A percentile compares a stretch with the other conserved stretches of the same genome.
Evolutionary conservation across 2,113 vertebrate genomes (phyloP).

Genomic region (Prionailurus bengalensis): DNA sequence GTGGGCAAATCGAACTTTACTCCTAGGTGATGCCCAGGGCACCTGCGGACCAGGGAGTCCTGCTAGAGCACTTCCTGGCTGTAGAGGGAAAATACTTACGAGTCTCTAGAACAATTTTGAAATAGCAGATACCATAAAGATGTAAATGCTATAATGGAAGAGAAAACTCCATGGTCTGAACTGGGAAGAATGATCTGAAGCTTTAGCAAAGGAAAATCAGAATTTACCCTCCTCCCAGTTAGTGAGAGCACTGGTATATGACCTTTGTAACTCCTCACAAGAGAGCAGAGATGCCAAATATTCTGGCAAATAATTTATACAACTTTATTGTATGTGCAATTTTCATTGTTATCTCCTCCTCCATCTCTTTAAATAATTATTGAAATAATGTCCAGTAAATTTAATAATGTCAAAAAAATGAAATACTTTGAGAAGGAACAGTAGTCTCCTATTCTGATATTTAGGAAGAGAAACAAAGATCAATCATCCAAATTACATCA

Average conservation of each 20-base stretch:
- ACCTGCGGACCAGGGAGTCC: conserved; percentile 90
- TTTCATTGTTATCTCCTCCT: not conserved
- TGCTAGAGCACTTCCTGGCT: conserved; percentile 90
- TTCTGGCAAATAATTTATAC: not conserved
- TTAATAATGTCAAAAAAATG: not conserved
- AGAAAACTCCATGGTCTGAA: not conserved
- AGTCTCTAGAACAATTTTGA: not conserved
- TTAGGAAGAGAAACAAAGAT: not conserved
- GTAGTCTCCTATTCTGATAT: not conserved
- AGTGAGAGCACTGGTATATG: not conserved
- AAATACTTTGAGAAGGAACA: not conserved
- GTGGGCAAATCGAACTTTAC: conserved; percentile 91
- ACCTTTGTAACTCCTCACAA: not conserved
- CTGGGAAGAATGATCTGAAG: not conserved
- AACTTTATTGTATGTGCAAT: not conserved
- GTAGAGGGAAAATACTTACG: not conserved
- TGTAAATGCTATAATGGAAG: not conserved
- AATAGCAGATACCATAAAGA: not conserved
- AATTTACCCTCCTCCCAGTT: not conserved
- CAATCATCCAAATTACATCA: not conserved
- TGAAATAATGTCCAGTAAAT: not conserved
- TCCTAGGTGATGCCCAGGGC: conserved; percentile 93
- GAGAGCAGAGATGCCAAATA: not conserved
- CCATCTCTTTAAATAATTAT: not conserved
- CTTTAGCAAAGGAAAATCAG: not conserved